phyloP scores from a whole-genome alignment of 2,797 vertebrate species.

The Pitangus sulphuratus region DNA sequence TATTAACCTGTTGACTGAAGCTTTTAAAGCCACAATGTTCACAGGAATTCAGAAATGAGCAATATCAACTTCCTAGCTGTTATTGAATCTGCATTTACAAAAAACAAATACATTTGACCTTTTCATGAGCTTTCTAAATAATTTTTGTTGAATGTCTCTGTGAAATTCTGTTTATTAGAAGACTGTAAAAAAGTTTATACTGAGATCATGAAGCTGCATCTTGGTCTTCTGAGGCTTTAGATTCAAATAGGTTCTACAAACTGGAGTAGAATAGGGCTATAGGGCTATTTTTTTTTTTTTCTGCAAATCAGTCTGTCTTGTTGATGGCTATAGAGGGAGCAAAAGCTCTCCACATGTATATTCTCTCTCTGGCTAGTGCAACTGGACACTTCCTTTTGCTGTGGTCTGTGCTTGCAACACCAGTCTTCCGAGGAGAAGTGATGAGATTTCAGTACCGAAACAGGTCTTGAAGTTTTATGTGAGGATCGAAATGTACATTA shows the following conservation, averaged over 20 bases:
- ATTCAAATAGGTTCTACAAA: background rate
- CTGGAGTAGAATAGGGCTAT: background rate
- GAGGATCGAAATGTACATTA: background rate
- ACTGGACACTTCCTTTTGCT: background rate
- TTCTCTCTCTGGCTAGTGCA: background rate
- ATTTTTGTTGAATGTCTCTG: background rate
- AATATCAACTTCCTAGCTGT: background rate
- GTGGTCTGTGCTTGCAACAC: background rate
- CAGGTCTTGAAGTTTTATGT: background rate
- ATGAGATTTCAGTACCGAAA: background rate
- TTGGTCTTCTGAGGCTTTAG: background rate
- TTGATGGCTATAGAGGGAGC: background rate
- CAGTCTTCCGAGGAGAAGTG: background rate
- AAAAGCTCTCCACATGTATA: background rate
- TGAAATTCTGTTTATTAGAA: background rate
- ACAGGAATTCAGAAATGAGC: background rate
- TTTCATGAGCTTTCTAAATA: background rate
- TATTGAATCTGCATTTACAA: background rate
- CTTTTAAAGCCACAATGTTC: background rate
- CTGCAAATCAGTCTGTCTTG: background rate
- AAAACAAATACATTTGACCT: background rate
- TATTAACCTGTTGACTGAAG: background rate
- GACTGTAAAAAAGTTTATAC: background rate
- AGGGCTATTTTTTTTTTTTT: background rate
- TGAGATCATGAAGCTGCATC: background rate